Percentiles rank a stretch among this genome's conserved stretches.
Conservation (phyloP, 2,888 invertebrate species). For the Octonoba sinensis region DNA sequence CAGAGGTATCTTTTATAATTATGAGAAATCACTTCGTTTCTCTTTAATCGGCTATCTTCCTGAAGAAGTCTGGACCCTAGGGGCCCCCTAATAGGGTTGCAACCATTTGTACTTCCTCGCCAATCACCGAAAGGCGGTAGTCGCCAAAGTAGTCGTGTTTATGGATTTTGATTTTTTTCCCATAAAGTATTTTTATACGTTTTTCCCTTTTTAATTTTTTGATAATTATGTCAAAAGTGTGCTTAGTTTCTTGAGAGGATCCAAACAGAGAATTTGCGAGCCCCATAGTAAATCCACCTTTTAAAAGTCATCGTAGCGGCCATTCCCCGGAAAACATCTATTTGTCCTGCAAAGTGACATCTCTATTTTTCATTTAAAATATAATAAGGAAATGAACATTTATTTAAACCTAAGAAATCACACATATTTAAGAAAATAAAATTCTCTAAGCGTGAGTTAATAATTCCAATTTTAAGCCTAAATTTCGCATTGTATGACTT, state of each 20-base stretch:
- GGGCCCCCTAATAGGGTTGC: slow-evolving; percentile 61
- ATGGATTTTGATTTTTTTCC: background rate
- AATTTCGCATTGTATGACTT: too few relatives aligned
- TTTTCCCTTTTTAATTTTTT: background rate
- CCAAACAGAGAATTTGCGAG: too few relatives aligned
- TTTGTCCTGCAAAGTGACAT: too few relatives aligned
- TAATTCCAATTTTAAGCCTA: too few relatives aligned
- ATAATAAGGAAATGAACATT: too few relatives aligned
- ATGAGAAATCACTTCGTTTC: slow-evolving; percentile 65
- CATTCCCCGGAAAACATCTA: too few relatives aligned
- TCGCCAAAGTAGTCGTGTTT: slow-evolving; percentile 11
- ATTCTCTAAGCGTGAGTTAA: too few relatives aligned
- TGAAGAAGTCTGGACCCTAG: slow-evolving; percentile 62
- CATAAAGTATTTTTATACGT: background rate
- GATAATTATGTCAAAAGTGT: background rate
- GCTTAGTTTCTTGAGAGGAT: background rate
- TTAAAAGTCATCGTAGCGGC: too few relatives aligned
- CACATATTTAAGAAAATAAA: too few relatives aligned
- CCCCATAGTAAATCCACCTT: too few relatives aligned
- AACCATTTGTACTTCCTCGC: slow-evolving; percentile 46
- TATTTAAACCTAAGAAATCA: too few relatives aligned
- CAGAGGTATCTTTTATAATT: slow-evolving; percentile 65
- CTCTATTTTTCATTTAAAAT: too few relatives aligned
- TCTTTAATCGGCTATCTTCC: slow-evolving; percentile 62
- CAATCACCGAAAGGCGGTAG: slow-evolving; percentile 43